Conservation (phyloP, 35 echinoderm and acorn worm species). For the Lytechinus variegatus region DNA sequence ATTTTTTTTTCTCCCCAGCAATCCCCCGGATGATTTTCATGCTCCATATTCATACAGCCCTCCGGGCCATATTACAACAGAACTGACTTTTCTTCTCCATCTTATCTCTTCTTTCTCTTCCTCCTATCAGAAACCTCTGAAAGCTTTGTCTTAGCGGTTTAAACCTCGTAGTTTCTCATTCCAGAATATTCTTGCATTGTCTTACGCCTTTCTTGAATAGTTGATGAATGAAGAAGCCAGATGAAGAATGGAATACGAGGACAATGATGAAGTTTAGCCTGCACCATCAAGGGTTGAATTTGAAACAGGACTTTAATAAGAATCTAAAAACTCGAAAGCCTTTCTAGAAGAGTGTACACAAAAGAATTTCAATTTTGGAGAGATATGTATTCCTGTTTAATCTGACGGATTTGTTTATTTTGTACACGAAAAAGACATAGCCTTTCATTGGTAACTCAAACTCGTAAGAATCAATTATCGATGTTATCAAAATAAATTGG, state of each 20-base stretch:
- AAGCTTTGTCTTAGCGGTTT: constrained; percentile 4
- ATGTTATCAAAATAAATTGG: no score
- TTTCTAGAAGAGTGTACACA: no score
- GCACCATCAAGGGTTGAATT: neutral
- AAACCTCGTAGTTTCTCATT: neutral
- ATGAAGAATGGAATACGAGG: neutral
- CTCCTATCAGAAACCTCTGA: neutral
- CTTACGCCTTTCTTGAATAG: neutral
- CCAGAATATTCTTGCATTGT: neutral
- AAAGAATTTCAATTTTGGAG: no score
- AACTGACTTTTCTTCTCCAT: neutral
- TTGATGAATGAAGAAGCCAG: neutral
- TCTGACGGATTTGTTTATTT: no score
- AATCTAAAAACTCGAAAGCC: no score
- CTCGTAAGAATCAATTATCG: no score
- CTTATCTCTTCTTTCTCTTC: neutral
- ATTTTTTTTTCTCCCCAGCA: neutral
- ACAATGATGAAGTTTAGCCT: neutral
- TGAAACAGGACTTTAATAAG: neutral
- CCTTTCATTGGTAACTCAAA: no score
- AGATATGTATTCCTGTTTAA: no score
- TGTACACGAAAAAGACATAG: no score
- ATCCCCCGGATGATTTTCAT: constrained; percentile 30
- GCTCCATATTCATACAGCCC: constrained; percentile 48
- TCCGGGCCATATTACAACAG: constrained; percentile 29